phyloP scores from a whole-genome alignment of 2,113 vertebrate genomes.

The Hippopotamus amphibius region DNA sequence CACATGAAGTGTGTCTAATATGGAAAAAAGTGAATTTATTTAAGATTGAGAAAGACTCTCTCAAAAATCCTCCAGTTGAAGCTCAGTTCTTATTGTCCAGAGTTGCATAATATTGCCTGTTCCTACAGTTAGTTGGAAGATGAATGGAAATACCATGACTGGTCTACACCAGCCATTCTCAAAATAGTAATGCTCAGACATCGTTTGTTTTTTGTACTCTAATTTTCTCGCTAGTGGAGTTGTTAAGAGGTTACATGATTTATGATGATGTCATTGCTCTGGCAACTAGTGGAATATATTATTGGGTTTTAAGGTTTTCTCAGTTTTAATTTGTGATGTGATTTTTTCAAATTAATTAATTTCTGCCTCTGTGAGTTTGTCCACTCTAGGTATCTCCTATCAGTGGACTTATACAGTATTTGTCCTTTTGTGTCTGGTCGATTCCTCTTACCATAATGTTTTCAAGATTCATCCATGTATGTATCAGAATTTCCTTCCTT shows the following conservation, averaged over 20 bases:
- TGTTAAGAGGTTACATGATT: not conserved
- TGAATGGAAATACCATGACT: not conserved
- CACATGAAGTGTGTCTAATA: not conserved
- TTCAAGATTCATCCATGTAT: not conserved
- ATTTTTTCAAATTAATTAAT: no score
- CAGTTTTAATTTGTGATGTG: conserved; percentile 12
- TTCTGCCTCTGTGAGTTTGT: not conserved
- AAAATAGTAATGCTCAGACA: not conserved
- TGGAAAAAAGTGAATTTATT: not conserved
- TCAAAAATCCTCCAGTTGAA: not conserved
- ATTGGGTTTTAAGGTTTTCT: not conserved
- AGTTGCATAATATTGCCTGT: not conserved
- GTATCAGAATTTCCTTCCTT: not conserved
- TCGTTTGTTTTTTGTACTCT: not conserved
- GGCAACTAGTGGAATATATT: not conserved
- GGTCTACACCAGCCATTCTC: not conserved
- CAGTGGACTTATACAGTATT: not conserved
- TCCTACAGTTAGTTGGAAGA: not conserved
- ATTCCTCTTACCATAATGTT: not conserved
- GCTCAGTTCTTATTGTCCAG: not conserved
- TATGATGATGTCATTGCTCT: not conserved
- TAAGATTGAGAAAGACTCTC: not conserved
- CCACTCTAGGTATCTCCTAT: not conserved
- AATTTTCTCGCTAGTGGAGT: not conserved
- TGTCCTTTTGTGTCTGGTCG: not conserved